A percentile compares a stretch with the other conserved stretches of the same genome.
Evolutionary conservation across 2,888 invertebrate genomes (phyloP).

Genomic region (Morpho helenor): DNA sequence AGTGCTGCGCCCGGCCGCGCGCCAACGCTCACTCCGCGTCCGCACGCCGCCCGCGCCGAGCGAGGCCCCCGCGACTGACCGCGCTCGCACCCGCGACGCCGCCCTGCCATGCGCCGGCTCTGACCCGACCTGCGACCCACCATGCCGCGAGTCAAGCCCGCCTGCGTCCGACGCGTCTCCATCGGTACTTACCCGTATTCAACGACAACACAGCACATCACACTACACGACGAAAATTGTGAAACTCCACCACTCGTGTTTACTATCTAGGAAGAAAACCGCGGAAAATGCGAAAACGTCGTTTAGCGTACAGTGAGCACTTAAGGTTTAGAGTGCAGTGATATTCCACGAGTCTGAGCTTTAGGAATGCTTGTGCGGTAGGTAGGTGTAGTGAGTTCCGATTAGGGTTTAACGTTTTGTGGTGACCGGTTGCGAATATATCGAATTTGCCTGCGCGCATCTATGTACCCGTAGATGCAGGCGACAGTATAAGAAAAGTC

Average conservation of each 20-base stretch:
- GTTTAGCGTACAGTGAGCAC: slow-evolving; percentile 80
- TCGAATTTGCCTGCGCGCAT: slow-evolving; percentile 7
- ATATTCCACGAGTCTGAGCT: slow-evolving; percentile 25
- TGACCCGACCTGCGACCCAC: slow-evolving; percentile 52
- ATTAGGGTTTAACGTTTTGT: slow-evolving; percentile 16
- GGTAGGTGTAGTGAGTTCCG: slow-evolving; percentile 23
- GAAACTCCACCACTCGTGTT: slow-evolving; percentile 20
- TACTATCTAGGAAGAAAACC: slow-evolving; percentile 8
- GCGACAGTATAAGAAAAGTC: slow-evolving; percentile 2
- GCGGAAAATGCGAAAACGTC: slow-evolving; percentile 57
- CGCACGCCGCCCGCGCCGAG: slow-evolving; percentile 47
- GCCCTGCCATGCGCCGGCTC: slow-evolving; percentile 67
- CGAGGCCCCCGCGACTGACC: slow-evolving; percentile 46
- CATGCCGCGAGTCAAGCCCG: slow-evolving; percentile 77
- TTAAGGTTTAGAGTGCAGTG: slow-evolving; percentile 77
- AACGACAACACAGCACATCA: slow-evolving; percentile 44
- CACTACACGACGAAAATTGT: slow-evolving; percentile 45
- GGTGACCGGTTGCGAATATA: slow-evolving; percentile 4
- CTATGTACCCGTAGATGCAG: neutral
- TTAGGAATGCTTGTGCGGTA: slow-evolving; percentile 22
- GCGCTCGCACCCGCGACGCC: slow-evolving; percentile 36
- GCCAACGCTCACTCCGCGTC: slow-evolving; percentile 30
- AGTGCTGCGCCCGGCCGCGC: slow-evolving; percentile 64
- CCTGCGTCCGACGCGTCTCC: slow-evolving; percentile 78
- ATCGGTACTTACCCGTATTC: slow-evolving; percentile 63